phyloP scores from a whole-genome alignment of 2,797 vertebrate species.

The Chaunax sp. region DNA sequence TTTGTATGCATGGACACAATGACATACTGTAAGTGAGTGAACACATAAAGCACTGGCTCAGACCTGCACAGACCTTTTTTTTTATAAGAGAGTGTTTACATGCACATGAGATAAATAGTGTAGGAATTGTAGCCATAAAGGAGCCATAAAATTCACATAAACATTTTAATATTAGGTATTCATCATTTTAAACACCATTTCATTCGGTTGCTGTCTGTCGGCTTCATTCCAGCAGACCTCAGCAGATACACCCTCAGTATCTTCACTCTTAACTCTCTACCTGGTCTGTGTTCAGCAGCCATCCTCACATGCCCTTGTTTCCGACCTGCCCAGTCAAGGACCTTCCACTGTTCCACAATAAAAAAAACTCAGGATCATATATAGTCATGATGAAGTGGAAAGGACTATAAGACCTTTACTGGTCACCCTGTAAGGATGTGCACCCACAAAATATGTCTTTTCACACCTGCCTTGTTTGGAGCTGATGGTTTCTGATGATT shows the following conservation, averaged over 20 bases:
- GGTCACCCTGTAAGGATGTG: too few species aligned
- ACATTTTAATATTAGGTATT: slow-evolving; percentile 11
- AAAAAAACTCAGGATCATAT: too few species aligned
- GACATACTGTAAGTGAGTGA: not conserved
- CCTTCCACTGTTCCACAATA: not conserved
- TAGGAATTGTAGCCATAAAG: not conserved
- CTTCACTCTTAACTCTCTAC: too few species aligned
- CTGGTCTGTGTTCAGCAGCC: too few species aligned
- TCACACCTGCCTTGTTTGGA: too few species aligned
- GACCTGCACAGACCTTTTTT: not conserved
- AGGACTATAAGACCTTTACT: too few species aligned
- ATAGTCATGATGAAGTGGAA: too few species aligned
- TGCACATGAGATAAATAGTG: not conserved
- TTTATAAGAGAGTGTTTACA: not conserved
- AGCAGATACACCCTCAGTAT: not conserved
- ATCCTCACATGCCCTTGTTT: too few species aligned
- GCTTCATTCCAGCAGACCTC: not conserved
- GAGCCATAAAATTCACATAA: not conserved
- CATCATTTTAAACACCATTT: not conserved
- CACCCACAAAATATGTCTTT: too few species aligned
- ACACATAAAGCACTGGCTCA: not conserved
- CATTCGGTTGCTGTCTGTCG: slow-evolving; percentile 1
- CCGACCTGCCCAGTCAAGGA: not conserved
- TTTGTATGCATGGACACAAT: slow-evolving; percentile 5
- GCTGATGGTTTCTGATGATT: too few species aligned